These are phyloP conservation scores for Lissonota sp. DNA, from an alignment of 2,888 invertebrate genomes.

Conservation along the genomic window DNA sequence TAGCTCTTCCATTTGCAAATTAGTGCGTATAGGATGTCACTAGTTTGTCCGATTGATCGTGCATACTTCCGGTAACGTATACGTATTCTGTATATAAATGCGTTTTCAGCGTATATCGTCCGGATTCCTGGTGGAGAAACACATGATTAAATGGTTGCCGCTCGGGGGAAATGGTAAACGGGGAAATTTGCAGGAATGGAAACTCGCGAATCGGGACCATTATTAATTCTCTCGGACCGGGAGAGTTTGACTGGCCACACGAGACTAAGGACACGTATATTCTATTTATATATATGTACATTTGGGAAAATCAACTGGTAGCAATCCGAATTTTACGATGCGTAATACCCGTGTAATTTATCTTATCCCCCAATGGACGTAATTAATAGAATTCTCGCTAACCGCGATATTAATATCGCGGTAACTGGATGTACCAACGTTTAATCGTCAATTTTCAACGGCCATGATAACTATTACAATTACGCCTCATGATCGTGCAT, in stretches of 20 bases:
- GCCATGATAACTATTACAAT: too few species aligned
- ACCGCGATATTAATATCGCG: conserved; percentile 14
- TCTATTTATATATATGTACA: background rate
- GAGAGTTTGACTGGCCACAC: conserved; percentile 19
- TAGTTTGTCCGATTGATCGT: conserved; percentile 41
- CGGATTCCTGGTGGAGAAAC: conserved; percentile 19
- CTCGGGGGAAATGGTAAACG: conserved; percentile 8
- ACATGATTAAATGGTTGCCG: conserved; percentile 52
- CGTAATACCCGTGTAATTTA: conserved; percentile 18
- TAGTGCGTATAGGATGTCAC: conserved; percentile 67
- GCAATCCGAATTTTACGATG: conserved; percentile 12
- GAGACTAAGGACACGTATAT: background rate
- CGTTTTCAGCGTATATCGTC: background rate
- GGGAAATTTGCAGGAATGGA: background rate
- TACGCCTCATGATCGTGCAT: too few species aligned
- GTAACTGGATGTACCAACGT: background rate
- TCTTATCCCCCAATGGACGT: conserved; percentile 2
- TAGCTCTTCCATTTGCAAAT: conserved; percentile 76
- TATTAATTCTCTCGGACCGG: conserved; percentile 36
- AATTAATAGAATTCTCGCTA: conserved; percentile 30
- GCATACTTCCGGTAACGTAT: conserved; percentile 12
- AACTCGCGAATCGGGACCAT: conserved; percentile 37
- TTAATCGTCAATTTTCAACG: too few species aligned
- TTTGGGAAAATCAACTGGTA: conserved; percentile 34
- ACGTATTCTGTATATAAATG: background rate